A percentile compares a stretch with the other conserved stretches of the same genome.
Evolutionary conservation across 2,113 vertebrate genomes (phyloP).

Genomic region (Caracal caracal): DNA sequence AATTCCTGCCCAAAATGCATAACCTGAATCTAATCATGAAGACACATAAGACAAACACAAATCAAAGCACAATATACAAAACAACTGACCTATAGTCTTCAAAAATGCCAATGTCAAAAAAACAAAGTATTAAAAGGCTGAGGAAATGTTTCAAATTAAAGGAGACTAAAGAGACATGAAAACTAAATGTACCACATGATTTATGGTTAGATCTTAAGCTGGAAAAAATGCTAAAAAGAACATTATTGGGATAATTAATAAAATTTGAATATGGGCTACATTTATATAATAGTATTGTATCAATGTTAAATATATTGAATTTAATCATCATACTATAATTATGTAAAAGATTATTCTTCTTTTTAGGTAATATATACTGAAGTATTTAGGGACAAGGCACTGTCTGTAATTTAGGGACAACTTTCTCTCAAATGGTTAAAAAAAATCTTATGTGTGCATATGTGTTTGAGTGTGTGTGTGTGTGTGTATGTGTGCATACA

Average conservation of each 20-base stretch:
- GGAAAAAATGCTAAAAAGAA: neutral
- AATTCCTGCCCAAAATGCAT: neutral
- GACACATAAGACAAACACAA: conserved; percentile 1
- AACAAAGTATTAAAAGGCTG: neutral
- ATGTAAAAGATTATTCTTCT: neutral
- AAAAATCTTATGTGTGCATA: neutral
- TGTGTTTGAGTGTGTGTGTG: neutral
- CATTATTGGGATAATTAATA: neutral
- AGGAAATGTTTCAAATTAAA: neutral
- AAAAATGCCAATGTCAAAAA: neutral
- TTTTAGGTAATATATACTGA: neutral
- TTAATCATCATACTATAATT: neutral
- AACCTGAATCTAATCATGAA: neutral
- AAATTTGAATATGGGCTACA: neutral
- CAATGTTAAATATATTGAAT: conserved; percentile 1
- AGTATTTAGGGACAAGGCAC: neutral
- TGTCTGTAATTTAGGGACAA: neutral
- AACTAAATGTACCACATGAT: neutral
- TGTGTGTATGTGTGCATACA: neutral
- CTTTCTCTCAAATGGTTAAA: neutral
- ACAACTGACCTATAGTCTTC: neutral
- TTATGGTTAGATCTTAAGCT: neutral
- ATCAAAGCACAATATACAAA: neutral
- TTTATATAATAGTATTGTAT: neutral
- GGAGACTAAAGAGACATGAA: neutral